Conservation (phyloP, 2,113 vertebrate species). For the Thinocorus orbignyianus region DNA sequence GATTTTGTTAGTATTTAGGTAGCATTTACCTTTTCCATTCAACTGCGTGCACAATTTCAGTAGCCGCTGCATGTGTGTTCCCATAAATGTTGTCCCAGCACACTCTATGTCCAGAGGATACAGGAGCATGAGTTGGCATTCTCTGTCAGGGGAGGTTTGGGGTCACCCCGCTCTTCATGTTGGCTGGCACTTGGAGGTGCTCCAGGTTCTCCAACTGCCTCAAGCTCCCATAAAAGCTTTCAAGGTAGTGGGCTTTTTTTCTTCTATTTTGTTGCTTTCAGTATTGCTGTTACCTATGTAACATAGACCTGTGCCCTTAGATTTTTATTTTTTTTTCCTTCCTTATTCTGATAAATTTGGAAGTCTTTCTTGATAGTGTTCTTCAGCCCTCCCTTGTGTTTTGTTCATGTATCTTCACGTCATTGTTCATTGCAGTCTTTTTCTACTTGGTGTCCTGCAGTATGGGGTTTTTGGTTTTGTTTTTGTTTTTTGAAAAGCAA, state of each 20-base stretch:
- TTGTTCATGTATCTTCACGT: neutral
- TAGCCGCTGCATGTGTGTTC: neutral
- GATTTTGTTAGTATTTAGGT: neutral
- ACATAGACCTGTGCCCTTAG: neutral
- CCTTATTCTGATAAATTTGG: neutral
- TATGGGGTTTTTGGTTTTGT: neutral
- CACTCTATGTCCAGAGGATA: neutral
- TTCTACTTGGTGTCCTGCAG: neutral
- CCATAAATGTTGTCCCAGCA: neutral
- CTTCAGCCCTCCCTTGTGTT: constrained; percentile 5
- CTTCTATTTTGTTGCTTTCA: neutral
- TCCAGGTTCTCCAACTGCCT: neutral
- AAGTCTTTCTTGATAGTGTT: neutral
- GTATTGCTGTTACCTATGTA: neutral
- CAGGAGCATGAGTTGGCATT: neutral
- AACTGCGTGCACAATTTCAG: neutral
- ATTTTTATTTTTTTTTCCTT: too few relatives aligned
- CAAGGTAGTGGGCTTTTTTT: neutral
- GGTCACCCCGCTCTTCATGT: neutral
- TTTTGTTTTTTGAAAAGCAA: neutral
- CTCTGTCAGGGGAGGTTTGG: neutral
- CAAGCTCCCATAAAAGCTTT: neutral
- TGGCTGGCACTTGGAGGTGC: neutral
- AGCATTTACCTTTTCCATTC: neutral
- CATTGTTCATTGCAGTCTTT: neutral